Evolutionary conservation across 2,797 vertebrate species (phyloP), one percentile per base, ranked within the genome.

Genomic region (Anguilla pacifica): DNA sequence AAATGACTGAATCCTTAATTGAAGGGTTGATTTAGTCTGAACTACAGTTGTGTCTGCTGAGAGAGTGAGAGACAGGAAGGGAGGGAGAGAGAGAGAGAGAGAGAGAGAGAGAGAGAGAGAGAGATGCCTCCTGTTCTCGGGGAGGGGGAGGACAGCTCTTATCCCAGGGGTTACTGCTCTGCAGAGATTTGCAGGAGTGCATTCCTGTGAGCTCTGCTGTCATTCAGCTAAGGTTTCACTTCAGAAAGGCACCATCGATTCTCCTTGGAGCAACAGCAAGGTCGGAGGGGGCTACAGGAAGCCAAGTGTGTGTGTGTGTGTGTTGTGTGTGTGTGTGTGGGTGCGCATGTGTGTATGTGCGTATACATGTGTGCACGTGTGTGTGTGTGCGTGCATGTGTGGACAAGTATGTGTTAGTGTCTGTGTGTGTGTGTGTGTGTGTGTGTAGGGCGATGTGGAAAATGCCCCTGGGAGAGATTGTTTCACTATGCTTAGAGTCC

Each of bases 251-350:
- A 25, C 90, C 93, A 96, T 95, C 94, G 93, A 95, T 96, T 96
- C 93, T 95, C 94, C 94, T 94, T 95, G 94, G 94, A 94, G 93
- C 91, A 67, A 92, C 90, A 88, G 92, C 93, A 96, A 96, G 95
- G 95, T 96, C 94, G 94, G 86, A 67, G 87, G 70, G 39, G 31
- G 35, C 5, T 9, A 81, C 77, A 81, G 77, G 77, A 49, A 49
- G n/a, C 43, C 39, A 17, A 2, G 11, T 7, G 17, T 22, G 77
- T 46, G 77, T 11, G 72, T 39, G 70, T 31, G 28, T 15, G 31
- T 11, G 70, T n/a, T 25, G 61, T 64, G 61, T 64, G 61, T 64
- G 25, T 64, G 19, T 64, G 22, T 64, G 61, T 22, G 19, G 6
- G 19, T 25, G 25, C 7, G 61, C 7, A 19, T 2, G 22, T 25